A percentile compares a stretch with the other conserved stretches of the same genome.
Evolutionary conservation across 2,888 invertebrate species (phyloP).

Genomic region (Metacarcinus magister): DNA sequence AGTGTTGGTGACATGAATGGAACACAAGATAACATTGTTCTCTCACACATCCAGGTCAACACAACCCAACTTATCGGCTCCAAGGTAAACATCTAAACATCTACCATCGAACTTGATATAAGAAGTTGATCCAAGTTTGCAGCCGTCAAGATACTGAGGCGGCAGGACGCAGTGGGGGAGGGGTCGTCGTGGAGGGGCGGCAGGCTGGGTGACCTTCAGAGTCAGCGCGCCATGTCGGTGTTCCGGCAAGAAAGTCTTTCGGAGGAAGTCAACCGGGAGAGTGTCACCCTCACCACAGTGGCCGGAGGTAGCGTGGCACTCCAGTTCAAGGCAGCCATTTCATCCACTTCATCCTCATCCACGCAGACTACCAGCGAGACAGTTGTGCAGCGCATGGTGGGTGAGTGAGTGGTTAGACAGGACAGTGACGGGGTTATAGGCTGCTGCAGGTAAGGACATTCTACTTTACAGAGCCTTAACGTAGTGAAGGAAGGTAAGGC

Average conservation of each 20-base stretch:
- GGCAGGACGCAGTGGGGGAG: constrained; percentile 66
- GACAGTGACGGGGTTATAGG: not conserved
- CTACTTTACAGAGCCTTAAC: not conserved
- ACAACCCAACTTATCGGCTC: not conserved
- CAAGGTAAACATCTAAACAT: not conserved
- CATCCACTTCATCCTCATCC: constrained; percentile 67
- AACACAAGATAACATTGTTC: not conserved
- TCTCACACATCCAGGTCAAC: not conserved
- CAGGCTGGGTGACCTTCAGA: constrained; percentile 72
- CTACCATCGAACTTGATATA: not conserved
- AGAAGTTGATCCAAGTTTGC: not conserved
- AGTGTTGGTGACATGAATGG: not conserved
- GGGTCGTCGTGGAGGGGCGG: not conserved
- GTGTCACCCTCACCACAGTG: constrained; percentile 65
- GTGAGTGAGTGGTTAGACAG: constrained; percentile 61
- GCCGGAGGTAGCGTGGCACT: constrained; percentile 71
- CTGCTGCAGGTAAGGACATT: not conserved
- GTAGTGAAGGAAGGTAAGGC: not conserved
- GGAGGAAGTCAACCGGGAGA: constrained; percentile 71
- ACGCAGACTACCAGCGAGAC: constrained; percentile 73
- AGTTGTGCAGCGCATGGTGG: constrained; percentile 74
- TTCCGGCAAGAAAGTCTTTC: constrained; percentile 74
- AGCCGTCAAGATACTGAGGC: constrained; percentile 61
- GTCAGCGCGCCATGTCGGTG: constrained; percentile 71
- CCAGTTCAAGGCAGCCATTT: constrained; percentile 68